Percentiles rank a stretch among this genome's conserved stretches.
These are phyloP conservation scores for Heliopora coerulea DNA, from an alignment of 92 coral and sea anemone species.

Conservation along the genomic window DNA sequence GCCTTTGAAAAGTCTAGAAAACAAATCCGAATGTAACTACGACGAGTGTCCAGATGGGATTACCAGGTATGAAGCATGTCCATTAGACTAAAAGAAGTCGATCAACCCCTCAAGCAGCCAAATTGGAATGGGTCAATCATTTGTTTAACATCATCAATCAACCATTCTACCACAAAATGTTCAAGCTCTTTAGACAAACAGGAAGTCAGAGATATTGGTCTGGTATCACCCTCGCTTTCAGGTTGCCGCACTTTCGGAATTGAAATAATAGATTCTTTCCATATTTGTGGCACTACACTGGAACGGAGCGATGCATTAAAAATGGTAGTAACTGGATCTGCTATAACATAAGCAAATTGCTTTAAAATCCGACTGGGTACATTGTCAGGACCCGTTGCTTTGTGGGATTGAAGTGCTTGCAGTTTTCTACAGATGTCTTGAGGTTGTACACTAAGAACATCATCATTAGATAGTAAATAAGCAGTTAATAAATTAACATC, in stretches of 20 bases:
- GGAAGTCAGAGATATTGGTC: constrained; percentile 34
- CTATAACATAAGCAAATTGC: constrained; percentile 42
- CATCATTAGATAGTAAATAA: constrained; percentile 31
- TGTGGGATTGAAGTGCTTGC: constrained; percentile 33
- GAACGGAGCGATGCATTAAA: constrained; percentile 42
- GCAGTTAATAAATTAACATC: constrained; percentile 41
- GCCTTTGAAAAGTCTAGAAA: constrained; percentile 43
- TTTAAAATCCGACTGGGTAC: constrained; percentile 45
- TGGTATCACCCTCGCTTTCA: constrained; percentile 16
- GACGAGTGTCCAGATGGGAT: constrained; percentile 38
- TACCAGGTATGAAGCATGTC: constrained; percentile 57
- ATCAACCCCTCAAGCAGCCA: constrained; percentile 39
- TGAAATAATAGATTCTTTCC: background rate
- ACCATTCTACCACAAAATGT: constrained; percentile 38
- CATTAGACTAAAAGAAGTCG: constrained; percentile 28
- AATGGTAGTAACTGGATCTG: constrained; percentile 35
- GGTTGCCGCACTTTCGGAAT: constrained; percentile 30
- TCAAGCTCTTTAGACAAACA: constrained; percentile 34
- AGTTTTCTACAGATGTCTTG: constrained; percentile 48
- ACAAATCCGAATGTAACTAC: constrained; percentile 36
- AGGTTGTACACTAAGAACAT: constrained; percentile 23
- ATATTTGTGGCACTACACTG: constrained; percentile 37
- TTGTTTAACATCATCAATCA: constrained; percentile 22
- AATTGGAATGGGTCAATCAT: constrained; percentile 44
- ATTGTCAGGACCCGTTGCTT: constrained; percentile 50